Conservation (phyloP, 2,113 vertebrate species). For the Coreoperca whiteheadi region DNA sequence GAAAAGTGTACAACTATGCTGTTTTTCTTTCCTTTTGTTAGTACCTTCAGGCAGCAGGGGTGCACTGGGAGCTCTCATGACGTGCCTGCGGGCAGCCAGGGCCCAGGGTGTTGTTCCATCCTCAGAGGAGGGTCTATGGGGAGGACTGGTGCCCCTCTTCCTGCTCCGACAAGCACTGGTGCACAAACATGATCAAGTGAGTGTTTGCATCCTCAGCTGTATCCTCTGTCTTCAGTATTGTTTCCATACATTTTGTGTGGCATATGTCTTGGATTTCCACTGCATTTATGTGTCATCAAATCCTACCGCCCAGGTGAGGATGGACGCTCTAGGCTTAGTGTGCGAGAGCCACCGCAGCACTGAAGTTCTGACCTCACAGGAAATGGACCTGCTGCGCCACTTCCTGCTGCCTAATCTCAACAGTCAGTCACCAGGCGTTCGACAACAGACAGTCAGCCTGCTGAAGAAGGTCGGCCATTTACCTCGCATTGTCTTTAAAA, state of each 20-base stretch:
- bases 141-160: constrained; percentile 85
- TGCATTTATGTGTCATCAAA: neutral
- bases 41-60: constrained; percentile 85
- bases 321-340: constrained; percentile 94
- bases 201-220: constrained; percentile 11
- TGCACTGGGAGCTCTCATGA: constrained; percentile 92
- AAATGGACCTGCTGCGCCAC: constrained; percentile 90
- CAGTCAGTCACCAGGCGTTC: constrained; percentile 90
- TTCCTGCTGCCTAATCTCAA: constrained; percentile 92
- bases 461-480: constrained; percentile 89
- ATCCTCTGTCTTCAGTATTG: neutral
- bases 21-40: constrained; percentile 28
- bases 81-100: constrained; percentile 91
- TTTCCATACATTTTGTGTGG: neutral
- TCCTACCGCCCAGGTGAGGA: constrained; percentile 85
- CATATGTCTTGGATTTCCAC: neutral
- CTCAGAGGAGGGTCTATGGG: constrained; percentile 82
- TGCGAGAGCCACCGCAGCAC: constrained; percentile 95
- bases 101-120: constrained; percentile 89
- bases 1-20: neutral
- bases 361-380: constrained; percentile 87
- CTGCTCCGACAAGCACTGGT: constrained; percentile 89
- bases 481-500: neutral
- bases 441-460: constrained; percentile 91
- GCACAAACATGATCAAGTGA: constrained; percentile 95